These are phyloP conservation scores for Fabriciana adippe DNA, from an alignment of 2,888 invertebrate genomes.

Conservation along the genomic window DNA sequence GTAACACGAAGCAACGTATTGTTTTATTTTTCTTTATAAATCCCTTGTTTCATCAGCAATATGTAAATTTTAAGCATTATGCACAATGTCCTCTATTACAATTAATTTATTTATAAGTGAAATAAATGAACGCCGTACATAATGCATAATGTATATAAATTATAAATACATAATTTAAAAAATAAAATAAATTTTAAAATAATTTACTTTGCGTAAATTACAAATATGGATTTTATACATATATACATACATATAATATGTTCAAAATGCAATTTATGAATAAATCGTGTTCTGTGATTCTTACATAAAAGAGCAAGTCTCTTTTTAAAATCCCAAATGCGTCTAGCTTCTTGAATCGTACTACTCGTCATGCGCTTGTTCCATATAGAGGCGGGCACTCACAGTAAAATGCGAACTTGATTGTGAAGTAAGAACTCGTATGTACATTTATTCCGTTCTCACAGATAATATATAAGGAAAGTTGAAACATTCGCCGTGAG, in stretches of 20 bases:
- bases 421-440: slow-evolving; percentile 34
- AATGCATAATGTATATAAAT: no score
- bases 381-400: slow-evolving; percentile 35
- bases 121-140: no score
- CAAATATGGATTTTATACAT: no score
- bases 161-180: no score
- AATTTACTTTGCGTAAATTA: no score
- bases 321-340: slow-evolving; percentile 21
- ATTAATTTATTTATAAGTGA: background rate
- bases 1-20: slow-evolving; percentile 32
- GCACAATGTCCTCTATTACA: background rate
- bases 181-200: no score
- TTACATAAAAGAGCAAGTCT: slow-evolving; percentile 13
- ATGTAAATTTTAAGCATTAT: slow-evolving; percentile 15
- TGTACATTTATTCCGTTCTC: slow-evolving; percentile 25
- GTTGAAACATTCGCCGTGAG: slow-evolving; percentile 22
- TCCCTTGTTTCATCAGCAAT: slow-evolving; percentile 28
- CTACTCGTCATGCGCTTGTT: slow-evolving; percentile 22
- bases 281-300: no score
- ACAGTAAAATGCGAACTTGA: slow-evolving; percentile 37
- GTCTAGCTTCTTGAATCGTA: slow-evolving; percentile 23
- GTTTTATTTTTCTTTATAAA: slow-evolving; percentile 35
- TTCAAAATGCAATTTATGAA: no score
- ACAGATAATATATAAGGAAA: slow-evolving; percentile 22
- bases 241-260: background rate